phyloP scores from a whole-genome alignment of 2,113 vertebrate genomes.

The Eurypyga helias region DNA sequence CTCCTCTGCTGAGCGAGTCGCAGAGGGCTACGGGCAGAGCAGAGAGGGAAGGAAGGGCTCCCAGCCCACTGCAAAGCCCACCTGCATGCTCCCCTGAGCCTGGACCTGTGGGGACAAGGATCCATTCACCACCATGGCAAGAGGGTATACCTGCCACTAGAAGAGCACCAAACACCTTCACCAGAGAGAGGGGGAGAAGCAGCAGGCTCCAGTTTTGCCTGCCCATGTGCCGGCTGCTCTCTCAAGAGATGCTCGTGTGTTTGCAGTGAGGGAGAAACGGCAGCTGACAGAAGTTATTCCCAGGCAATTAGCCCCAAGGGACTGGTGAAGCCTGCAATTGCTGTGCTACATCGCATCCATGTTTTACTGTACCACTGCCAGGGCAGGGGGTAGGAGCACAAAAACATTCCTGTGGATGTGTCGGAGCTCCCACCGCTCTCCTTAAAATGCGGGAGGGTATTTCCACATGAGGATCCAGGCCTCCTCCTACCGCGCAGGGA shows the following conservation, averaged over 20 bases:
- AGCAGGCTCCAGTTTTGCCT: neutral
- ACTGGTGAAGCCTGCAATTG: neutral
- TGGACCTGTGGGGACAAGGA: rapidly evolving
- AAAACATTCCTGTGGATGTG: neutral
- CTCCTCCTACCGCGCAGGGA: neutral
- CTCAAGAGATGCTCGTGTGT: neutral
- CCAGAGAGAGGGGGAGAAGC: neutral
- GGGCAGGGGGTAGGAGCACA: neutral
- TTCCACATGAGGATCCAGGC: neutral
- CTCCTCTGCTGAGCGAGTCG: rapidly evolving
- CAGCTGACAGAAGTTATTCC: neutral
- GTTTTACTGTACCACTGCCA: neutral
- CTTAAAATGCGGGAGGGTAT: rapidly evolving
- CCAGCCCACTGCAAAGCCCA: neutral
- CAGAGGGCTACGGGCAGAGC: neutral
- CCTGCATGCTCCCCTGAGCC: neutral
- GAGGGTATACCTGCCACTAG: neutral
- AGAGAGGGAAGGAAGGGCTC: neutral
- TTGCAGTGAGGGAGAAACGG: neutral
- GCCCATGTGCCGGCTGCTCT: neutral
- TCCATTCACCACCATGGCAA: rapidly evolving
- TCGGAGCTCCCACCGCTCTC: neutral
- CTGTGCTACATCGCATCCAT: neutral
- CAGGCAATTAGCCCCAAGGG: neutral
- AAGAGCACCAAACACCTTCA: neutral